These are phyloP conservation scores for Tetragonula clypearis DNA, from an alignment of 1,140 invertebrate species.

Conservation along the genomic window DNA sequence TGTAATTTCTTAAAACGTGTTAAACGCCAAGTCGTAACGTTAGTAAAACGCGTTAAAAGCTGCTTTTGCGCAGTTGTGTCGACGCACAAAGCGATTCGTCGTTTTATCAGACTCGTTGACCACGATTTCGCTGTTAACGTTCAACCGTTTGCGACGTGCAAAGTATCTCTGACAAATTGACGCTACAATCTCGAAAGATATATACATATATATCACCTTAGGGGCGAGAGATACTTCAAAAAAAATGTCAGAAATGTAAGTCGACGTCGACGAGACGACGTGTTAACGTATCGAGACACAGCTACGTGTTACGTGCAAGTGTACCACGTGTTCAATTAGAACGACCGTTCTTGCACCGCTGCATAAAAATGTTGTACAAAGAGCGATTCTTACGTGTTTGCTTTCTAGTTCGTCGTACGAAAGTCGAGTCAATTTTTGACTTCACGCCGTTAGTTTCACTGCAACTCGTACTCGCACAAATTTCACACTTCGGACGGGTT, in stretches of 20 bases:
- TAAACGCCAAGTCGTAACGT: conserved; percentile 14
- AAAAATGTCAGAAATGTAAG: too few relatives aligned
- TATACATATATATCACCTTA: neutral
- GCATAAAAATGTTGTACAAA: neutral
- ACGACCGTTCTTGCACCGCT: too few relatives aligned
- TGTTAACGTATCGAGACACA: too few relatives aligned
- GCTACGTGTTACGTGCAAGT: too few relatives aligned
- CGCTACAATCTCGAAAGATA: neutral
- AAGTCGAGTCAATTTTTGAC: neutral
- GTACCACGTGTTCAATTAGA: too few relatives aligned
- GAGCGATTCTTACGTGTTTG: neutral
- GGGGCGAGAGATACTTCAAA: too few relatives aligned
- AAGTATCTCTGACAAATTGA: neutral
- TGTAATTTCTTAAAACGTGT: neutral
- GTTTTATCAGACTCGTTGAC: neutral
- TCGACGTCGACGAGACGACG: too few relatives aligned
- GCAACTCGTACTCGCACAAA: neutral
- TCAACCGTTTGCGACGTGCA: neutral
- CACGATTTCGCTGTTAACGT: neutral
- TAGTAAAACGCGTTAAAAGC: neutral
- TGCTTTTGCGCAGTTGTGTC: too few relatives aligned
- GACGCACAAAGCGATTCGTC: too few relatives aligned
- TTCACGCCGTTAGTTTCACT: neutral
- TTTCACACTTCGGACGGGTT: neutral
- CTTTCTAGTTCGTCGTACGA: neutral